phyloP scores from a whole-genome alignment of 2,113 vertebrate genomes.

The Numida meleagris region DNA sequence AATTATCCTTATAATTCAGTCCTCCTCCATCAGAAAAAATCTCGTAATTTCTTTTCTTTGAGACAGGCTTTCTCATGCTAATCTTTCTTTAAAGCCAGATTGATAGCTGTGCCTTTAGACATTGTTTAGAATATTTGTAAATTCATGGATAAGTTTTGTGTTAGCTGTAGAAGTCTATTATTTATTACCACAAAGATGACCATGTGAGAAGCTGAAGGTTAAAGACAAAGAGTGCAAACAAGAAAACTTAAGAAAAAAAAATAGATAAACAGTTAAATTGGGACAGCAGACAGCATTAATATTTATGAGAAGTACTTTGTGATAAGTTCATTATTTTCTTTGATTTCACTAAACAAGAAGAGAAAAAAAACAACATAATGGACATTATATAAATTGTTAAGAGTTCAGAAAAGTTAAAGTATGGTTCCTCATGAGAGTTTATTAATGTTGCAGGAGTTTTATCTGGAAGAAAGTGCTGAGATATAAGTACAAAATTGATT shows the following conservation, averaged over 20 bases:
- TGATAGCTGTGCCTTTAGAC: not conserved
- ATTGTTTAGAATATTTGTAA: slow-evolving; percentile 12
- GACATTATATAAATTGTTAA: not conserved
- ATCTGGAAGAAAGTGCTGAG: not conserved
- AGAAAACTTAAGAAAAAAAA: not conserved
- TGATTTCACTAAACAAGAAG: not conserved
- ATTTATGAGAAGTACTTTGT: not conserved
- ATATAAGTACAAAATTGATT: not conserved
- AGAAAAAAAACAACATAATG: not conserved
- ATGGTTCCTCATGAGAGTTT: not conserved
- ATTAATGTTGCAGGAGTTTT: not conserved
- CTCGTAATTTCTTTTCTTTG: not conserved
- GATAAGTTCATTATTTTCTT: not conserved
- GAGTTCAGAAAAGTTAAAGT: not conserved
- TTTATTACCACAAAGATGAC: not conserved
- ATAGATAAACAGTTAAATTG: not conserved
- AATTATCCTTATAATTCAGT: slow-evolving; percentile 39
- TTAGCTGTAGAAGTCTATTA: not conserved
- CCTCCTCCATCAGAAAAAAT: not conserved
- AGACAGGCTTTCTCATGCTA: not conserved
- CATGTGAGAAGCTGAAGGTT: slow-evolving; percentile 24
- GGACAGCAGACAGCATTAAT: not conserved
- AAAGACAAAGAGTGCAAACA: slow-evolving; percentile 8
- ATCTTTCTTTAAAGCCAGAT: not conserved
- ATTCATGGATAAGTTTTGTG: not conserved